Conservation (phyloP, 2,797 vertebrate genomes). For the Triplophysa bombifrons region DNA sequence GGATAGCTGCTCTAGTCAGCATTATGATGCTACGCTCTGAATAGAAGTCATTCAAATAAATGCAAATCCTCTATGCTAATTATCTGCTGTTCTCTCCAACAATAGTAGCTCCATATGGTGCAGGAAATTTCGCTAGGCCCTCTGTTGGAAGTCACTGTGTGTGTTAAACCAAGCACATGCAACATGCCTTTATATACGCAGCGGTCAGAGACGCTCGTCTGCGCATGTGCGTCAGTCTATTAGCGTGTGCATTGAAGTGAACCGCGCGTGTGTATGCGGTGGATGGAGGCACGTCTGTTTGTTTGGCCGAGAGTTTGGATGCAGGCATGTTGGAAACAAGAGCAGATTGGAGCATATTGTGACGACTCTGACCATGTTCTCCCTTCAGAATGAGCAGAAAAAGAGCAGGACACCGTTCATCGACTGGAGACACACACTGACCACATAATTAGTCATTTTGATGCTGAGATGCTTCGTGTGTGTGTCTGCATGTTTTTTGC, state of each 20-base stretch:
- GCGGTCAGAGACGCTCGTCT: not conserved
- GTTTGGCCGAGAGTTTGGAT: conserved; percentile 49
- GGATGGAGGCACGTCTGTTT: conserved; percentile 53
- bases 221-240: conserved; percentile 21
- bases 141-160: conserved; percentile 28
- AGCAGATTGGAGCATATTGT: conserved; percentile 62
- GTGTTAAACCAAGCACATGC: conserved; percentile 25
- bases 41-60: conserved; percentile 65
- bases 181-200: conserved; percentile 23
- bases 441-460: conserved; percentile 42
- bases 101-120: conserved; percentile 73
- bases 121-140: conserved; percentile 57
- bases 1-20: conserved; percentile 47
- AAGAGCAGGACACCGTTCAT: conserved; percentile 48
- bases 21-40: conserved; percentile 54
- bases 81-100: conserved; percentile 74
- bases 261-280: conserved; percentile 45
- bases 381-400: conserved; percentile 52
- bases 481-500: no score
- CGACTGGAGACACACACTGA: conserved; percentile 48
- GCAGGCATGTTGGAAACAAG: conserved; percentile 55
- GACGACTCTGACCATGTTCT: conserved; percentile 50
- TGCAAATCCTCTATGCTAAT: conserved; percentile 69
- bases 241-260: conserved; percentile 31
- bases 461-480: conserved; percentile 3